Conservation (phyloP, 2,888 invertebrate genomes). For the Ornithoptera priamus region DNA sequence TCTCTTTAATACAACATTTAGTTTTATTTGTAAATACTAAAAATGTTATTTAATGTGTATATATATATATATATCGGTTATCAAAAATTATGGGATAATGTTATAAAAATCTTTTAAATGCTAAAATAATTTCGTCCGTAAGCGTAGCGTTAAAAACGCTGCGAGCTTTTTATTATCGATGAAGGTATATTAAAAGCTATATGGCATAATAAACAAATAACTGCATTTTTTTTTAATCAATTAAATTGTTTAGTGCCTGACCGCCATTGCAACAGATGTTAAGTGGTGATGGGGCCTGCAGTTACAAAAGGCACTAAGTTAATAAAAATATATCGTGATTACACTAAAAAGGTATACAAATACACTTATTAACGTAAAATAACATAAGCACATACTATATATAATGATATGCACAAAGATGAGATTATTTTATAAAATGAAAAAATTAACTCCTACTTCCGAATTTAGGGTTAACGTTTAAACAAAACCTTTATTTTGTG, state of each 20-base stretch:
- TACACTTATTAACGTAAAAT: constrained; percentile 3
- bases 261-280: too few relatives aligned
- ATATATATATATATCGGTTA: too few relatives aligned
- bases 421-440: neutral
- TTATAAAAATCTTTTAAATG: neutral
- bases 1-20: too few relatives aligned
- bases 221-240: constrained; percentile 1
- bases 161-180: constrained; percentile 1
- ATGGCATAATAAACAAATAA: constrained; percentile 22
- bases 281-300: too few relatives aligned
- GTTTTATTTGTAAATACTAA: too few relatives aligned
- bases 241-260: too few relatives aligned
- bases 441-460: neutral
- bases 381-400: neutral
- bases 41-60: too few relatives aligned
- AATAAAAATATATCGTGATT: neutral
- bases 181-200: constrained; percentile 12
- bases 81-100: too few relatives aligned
- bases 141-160: neutral
- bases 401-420: constrained; percentile 15
- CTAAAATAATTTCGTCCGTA: neutral
- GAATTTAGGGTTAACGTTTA: neutral
- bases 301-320: too few relatives aligned
- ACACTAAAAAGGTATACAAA: neutral
- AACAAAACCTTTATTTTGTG: neutral